Conservation (phyloP, 1,140 invertebrate species). For the Coptotermes formosanus region DNA sequence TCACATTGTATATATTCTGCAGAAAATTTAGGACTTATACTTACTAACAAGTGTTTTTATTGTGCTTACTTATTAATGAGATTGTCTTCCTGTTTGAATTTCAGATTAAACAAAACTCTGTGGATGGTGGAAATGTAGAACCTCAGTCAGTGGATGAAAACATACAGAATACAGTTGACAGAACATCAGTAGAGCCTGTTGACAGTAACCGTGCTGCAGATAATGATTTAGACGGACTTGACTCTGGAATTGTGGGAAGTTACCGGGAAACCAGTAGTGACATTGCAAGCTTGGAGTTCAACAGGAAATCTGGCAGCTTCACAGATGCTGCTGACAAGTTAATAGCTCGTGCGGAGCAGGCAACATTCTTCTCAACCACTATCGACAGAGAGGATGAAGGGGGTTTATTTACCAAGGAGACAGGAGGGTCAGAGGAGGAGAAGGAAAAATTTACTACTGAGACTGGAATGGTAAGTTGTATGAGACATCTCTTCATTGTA, state of each 20-base stretch:
- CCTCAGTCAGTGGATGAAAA: neutral
- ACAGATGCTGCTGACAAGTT: neutral
- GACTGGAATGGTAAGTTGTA: neutral
- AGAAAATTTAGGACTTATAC: too few relatives aligned
- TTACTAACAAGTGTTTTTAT: too few relatives aligned
- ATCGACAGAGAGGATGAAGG: neutral
- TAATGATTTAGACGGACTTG: neutral
- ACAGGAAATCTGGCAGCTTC: neutral
- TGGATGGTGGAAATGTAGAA: conserved; percentile 20
- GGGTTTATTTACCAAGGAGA: neutral
- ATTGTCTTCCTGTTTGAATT: neutral
- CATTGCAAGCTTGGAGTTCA: neutral
- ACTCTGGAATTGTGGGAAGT: conserved; percentile 29
- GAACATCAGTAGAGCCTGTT: neutral
- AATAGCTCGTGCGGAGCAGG: neutral
- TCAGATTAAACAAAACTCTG: conserved; percentile 36
- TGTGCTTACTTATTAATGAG: conserved; percentile 28
- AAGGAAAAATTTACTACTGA: conserved; percentile 31
- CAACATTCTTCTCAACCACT: neutral
- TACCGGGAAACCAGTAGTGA: neutral
- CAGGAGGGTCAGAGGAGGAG: conserved; percentile 4
- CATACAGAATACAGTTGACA: neutral
- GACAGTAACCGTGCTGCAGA: conserved; percentile 34
- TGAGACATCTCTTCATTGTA: too few relatives aligned
- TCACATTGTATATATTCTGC: too few relatives aligned